Evolutionary conservation across 2,888 invertebrate species (phyloP).

Genomic region (Epistrophe eligans): DNA sequence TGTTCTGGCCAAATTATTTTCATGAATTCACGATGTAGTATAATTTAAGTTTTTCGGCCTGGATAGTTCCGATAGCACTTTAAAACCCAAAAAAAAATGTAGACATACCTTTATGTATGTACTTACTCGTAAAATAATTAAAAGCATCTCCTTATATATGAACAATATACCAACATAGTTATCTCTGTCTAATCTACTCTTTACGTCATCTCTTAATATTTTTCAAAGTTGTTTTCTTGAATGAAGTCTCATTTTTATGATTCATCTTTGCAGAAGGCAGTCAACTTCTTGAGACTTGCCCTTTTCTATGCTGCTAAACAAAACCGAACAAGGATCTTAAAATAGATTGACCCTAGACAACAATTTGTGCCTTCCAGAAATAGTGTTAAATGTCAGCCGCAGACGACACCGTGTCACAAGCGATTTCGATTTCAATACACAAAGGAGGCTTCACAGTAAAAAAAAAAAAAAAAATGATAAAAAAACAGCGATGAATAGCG

Average conservation of each 20-base stretch:
- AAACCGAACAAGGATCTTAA: conserved; percentile 23
- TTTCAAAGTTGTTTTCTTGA: neutral
- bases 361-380: conserved; percentile 62
- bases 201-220: neutral
- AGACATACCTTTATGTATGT: no score
- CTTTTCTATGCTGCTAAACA: conserved; percentile 23
- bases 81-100: no score
- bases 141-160: neutral
- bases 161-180: no score
- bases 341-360: conserved; percentile 64
- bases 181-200: neutral
- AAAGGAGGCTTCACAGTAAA: conserved; percentile 48
- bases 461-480: neutral
- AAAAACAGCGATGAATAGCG: conserved; percentile 48
- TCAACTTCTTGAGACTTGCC: conserved; percentile 33
- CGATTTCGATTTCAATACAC: conserved; percentile 67
- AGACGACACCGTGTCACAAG: conserved; percentile 68
- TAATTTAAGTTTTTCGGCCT: no score
- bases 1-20: no score
- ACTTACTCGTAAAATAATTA: neutral
- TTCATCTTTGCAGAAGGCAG: conserved; percentile 15
- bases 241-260: conserved; percentile 18
- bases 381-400: conserved; percentile 69
- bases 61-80: no score
- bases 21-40: no score